A percentile compares a stretch with the other conserved stretches of the same genome.
phyloP scores from a whole-genome alignment of 2,113 vertebrate genomes.

The Chamaetylas fuelleborni region DNA sequence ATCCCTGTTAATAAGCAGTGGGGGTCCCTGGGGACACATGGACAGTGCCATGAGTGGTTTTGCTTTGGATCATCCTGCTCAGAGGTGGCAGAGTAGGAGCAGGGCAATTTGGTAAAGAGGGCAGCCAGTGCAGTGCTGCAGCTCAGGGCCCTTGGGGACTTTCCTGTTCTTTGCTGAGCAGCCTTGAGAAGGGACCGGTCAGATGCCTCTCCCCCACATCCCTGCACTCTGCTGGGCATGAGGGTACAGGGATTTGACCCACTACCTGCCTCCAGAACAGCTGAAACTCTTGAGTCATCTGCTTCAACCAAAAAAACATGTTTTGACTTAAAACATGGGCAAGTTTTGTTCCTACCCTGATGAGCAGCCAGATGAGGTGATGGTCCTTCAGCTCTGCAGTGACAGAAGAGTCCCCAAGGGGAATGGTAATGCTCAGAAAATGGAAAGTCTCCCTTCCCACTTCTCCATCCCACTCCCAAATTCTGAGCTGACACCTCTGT shows the following conservation, averaged over 20 bases:
- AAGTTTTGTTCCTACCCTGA: not conserved
- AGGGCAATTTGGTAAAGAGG: not conserved
- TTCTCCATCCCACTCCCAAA: not conserved
- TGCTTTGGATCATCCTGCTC: not conserved
- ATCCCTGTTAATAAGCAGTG: not conserved
- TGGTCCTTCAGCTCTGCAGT: not conserved
- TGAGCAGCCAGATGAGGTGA: not conserved
- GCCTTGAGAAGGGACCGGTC: not conserved
- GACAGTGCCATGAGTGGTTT: not conserved
- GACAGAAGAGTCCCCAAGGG: not conserved
- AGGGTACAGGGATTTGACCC: not conserved
- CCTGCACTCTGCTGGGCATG: not conserved
- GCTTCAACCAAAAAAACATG: not conserved
- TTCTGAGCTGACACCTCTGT: not conserved
- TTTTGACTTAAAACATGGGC: not conserved
- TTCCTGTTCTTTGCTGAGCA: not conserved
- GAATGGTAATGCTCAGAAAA: not conserved
- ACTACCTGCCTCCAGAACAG: not conserved
- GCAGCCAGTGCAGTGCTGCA: accelerated
- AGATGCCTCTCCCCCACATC: not conserved
- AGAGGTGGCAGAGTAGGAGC: not conserved
- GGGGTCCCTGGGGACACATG: too few relatives aligned
- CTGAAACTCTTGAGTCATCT: not conserved
- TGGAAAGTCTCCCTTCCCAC: not conserved
- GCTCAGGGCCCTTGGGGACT: not conserved